Conservation (phyloP, 2,888 invertebrate species). For the Sminthurinus aureus region DNA sequence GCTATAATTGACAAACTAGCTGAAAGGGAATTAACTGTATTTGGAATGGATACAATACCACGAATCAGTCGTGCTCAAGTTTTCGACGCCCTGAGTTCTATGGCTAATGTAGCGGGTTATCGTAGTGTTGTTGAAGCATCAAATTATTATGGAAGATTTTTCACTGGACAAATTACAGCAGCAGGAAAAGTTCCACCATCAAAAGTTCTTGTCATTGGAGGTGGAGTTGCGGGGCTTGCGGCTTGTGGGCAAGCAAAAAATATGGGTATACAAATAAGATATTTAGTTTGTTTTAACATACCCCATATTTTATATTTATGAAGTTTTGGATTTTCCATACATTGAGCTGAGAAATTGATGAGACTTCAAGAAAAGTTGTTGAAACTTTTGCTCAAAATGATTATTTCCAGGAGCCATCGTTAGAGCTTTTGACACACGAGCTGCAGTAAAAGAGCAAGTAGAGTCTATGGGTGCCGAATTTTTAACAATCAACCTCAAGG, state of each 20-base stretch:
- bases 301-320: neutral
- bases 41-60: slow-evolving; percentile 91
- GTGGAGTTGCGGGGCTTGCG: slow-evolving; percentile 79
- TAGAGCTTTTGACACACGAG: slow-evolving; percentile 84
- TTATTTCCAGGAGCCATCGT: slow-evolving; percentile 74
- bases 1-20: slow-evolving; percentile 75
- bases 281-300: too few relatives aligned
- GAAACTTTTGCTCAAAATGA: slow-evolving; percentile 10
- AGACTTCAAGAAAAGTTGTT: slow-evolving; percentile 33
- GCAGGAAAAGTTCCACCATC: slow-evolving; percentile 90
- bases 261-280: slow-evolving; percentile 68
- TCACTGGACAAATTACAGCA: slow-evolving; percentile 89
- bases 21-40: slow-evolving; percentile 76
- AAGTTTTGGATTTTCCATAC: slow-evolving; percentile 11
- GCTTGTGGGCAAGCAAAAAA: slow-evolving; percentile 75
- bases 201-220: slow-evolving; percentile 86
- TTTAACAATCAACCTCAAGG: slow-evolving; percentile 78
- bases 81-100: slow-evolving; percentile 88
- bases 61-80: slow-evolving; percentile 82
- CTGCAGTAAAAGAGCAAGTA: slow-evolving; percentile 83
- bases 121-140: slow-evolving; percentile 89
- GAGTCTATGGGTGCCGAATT: slow-evolving; percentile 90
- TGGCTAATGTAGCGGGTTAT: slow-evolving; percentile 91
- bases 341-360: slow-evolving; percentile 20
- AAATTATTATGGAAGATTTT: slow-evolving; percentile 88